These are phyloP conservation scores for Thalassoma bifasciatum DNA, from an alignment of 2,113 vertebrate genomes.

Conservation along the genomic window DNA sequence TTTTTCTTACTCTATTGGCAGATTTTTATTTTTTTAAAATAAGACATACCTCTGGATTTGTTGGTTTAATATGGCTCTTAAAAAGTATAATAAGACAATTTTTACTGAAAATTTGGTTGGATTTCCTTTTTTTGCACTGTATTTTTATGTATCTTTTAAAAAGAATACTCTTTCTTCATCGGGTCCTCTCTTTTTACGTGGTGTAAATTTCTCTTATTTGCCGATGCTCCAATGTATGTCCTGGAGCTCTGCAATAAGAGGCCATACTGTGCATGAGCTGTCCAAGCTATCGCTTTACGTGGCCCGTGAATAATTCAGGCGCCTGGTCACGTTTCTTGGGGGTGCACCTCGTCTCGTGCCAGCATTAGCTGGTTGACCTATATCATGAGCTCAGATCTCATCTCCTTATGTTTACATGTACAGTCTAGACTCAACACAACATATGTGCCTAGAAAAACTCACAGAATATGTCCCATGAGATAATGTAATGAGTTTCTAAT, in stretches of 20 bases:
- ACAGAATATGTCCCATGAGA: background rate
- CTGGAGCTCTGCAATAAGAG: constrained; percentile 1
- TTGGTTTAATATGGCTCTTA: too few species aligned
- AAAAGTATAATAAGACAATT: too few species aligned
- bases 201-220: background rate
- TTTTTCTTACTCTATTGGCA: too few species aligned
- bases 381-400: constrained; percentile 54
- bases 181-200: background rate
- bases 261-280: constrained; percentile 12
- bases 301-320: constrained; percentile 73
- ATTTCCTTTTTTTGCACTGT: too few species aligned
- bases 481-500: background rate
- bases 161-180: background rate
- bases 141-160: too few species aligned
- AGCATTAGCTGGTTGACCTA: constrained; percentile 60
- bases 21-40: too few species aligned
- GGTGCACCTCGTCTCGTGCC: constrained; percentile 36
- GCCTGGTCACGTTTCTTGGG: constrained; percentile 64
- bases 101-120: too few species aligned
- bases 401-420: constrained; percentile 41
- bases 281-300: constrained; percentile 65
- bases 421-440: background rate
- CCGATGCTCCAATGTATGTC: constrained; percentile 2
- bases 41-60: too few species aligned
- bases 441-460: too few species aligned